Evolutionary conservation across 2,797 vertebrate genomes (phyloP), one percentile per base, ranked within the genome.

Genomic region (Megaceryle alcyon): DNA sequence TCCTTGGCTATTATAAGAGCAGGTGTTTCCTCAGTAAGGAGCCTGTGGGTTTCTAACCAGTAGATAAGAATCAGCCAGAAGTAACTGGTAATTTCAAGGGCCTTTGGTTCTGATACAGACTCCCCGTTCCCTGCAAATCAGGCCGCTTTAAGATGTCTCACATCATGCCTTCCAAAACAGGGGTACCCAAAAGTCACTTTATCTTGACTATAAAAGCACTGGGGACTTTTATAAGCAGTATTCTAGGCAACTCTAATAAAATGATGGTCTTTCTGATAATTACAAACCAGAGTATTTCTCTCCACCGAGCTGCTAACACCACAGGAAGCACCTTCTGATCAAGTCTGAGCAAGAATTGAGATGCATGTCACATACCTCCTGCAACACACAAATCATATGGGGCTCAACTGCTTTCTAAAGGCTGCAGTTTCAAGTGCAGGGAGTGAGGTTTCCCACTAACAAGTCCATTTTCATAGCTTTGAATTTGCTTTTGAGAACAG

Each of bases 11-110:
- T 72, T 83, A 17, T 1, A 88, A 41, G 33, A 93, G 64, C 88
- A 96, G 88, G 91, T 84, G 90, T 53, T 96, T 84, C 96, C 91
- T 95, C 82, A 66, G 63, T 11, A 29, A 87, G 81, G 12, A 95
- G 48, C 60, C 86, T 53, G 48, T 48, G 66, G 33, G 25, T 7
- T 91, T 73, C 80, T 63, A 88, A 69, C 28, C 46, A 82, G 61
- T 5, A 48, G 37, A 37, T 11, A 61, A 89, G 21, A 72, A 84
- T 70, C 64, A 91, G 35, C 19, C 91, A 92, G 46, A 81, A 87
- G 44, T 44, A 87, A 85, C 57, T 33, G 37, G 37, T 4, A 17
- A 59, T 43, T 90, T 70, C 28, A 79, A 66, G 26, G 39, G 51
- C 48, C 64, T 90, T 59, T 25, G 64, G 41, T 66, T 79, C 60